phyloP scores from a whole-genome alignment of 2,113 vertebrate species.

The Bucco capensis region DNA sequence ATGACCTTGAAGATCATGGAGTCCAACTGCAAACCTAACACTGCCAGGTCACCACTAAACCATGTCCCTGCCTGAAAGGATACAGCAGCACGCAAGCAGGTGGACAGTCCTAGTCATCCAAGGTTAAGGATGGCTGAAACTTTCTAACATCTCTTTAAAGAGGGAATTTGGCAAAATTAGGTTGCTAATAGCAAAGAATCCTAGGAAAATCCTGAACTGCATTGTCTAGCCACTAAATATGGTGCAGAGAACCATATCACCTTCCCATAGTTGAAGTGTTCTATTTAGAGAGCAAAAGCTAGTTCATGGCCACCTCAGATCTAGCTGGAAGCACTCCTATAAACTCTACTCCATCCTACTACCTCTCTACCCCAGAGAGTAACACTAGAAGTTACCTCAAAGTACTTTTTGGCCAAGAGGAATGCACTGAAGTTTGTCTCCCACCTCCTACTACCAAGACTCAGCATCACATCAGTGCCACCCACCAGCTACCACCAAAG shows the following conservation, averaged over 20 bases:
- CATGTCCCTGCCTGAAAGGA: not conserved
- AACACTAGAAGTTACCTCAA: not conserved
- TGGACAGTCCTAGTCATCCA: rapidly evolving
- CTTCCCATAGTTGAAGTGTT: not conserved
- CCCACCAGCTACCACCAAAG: not conserved
- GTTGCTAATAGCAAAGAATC: not conserved
- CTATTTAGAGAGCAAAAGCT: not conserved
- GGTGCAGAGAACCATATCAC: not conserved
- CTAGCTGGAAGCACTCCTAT: not conserved
- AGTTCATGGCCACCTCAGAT: not conserved
- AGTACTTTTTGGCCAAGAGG: not conserved
- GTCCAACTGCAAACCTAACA: too few relatives aligned
- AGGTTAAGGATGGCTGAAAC: not conserved
- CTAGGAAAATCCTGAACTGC: not conserved
- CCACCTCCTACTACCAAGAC: not conserved
- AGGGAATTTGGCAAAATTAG: not conserved
- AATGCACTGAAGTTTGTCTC: not conserved
- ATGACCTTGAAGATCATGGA: too few relatives aligned
- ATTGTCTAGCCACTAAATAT: rapidly evolving
- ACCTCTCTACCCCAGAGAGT: not conserved
- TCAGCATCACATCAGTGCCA: not conserved
- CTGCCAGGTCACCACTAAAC: too few relatives aligned
- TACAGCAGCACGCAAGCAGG: not conserved
- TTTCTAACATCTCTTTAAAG: not conserved
- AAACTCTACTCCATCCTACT: not conserved